Evolutionary conservation across 2,888 invertebrate species (phyloP).

Genomic region (Tolmerus cingulatus): DNA sequence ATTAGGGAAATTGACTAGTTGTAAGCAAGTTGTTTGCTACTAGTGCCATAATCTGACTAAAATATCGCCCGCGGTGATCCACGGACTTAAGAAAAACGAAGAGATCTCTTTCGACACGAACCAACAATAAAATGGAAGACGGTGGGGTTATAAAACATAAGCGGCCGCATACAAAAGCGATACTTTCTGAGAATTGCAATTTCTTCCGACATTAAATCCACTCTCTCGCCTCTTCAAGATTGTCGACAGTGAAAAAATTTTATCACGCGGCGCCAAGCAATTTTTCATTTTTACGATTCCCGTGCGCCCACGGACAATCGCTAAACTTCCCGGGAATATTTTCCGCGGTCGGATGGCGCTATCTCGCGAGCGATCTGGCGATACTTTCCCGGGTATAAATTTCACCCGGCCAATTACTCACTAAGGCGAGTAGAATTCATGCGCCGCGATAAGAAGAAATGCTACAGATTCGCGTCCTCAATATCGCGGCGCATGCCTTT

Average conservation of each 20-base stretch:
- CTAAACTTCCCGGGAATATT: neutral
- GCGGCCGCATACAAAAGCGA: neutral
- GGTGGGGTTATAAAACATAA: neutral
- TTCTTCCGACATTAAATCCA: constrained; percentile 5
- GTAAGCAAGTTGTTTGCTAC: too few relatives aligned
- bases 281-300: constrained; percentile 39
- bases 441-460: constrained; percentile 4
- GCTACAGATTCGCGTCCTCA: constrained; percentile 10
- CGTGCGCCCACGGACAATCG: constrained; percentile 9
- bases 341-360: neutral
- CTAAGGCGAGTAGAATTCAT: neutral
- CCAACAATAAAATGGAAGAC: neutral
- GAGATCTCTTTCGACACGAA: neutral
- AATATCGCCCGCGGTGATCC: neutral
- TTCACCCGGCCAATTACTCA: constrained; percentile 17
- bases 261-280: constrained; percentile 40
- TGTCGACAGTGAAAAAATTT: neutral
- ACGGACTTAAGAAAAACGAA: neutral
- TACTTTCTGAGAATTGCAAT: constrained; percentile 32
- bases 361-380: neutral
- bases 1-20: too few relatives aligned
- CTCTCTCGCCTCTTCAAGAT: neutral
- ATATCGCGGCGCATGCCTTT: neutral
- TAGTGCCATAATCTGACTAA: neutral
- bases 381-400: constrained; percentile 14